These are phyloP conservation scores for Zapus hudsonius DNA, from an alignment of 2,113 vertebrate species.

Conservation along the genomic window DNA sequence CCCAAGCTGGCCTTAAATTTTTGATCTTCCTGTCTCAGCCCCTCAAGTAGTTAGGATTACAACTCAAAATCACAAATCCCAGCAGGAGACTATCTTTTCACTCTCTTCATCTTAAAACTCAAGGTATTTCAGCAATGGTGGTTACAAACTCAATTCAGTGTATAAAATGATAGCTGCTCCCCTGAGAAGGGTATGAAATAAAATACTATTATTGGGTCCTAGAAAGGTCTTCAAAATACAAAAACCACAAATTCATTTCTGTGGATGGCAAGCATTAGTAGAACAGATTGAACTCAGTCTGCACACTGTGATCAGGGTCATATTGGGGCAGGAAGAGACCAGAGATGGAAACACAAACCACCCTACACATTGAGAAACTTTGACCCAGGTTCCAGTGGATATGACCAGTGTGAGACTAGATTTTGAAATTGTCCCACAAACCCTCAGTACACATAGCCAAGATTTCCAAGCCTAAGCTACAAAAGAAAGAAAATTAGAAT, in stretches of 20 bases:
- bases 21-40: not conserved
- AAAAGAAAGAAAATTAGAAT: not conserved
- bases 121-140: not conserved
- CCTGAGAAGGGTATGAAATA: not conserved
- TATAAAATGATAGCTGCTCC: not conserved
- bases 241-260: constrained; percentile 10
- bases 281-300: not conserved
- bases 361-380: not conserved
- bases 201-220: not conserved
- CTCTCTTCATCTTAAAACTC: not conserved
- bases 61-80: not conserved
- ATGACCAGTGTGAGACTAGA: not conserved
- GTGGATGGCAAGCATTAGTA: not conserved
- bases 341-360: not conserved
- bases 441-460: not conserved
- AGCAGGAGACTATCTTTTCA: not conserved
- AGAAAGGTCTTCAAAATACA: not conserved
- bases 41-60: not conserved
- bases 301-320: not conserved
- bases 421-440: not conserved
- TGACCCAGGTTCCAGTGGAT: too few species aligned
- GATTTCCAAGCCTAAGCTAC: not conserved
- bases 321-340: not conserved
- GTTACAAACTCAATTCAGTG: not conserved
- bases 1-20: not conserved